Conservation (phyloP, 2,888 invertebrate genomes). For the Perizoma affinitatum region DNA sequence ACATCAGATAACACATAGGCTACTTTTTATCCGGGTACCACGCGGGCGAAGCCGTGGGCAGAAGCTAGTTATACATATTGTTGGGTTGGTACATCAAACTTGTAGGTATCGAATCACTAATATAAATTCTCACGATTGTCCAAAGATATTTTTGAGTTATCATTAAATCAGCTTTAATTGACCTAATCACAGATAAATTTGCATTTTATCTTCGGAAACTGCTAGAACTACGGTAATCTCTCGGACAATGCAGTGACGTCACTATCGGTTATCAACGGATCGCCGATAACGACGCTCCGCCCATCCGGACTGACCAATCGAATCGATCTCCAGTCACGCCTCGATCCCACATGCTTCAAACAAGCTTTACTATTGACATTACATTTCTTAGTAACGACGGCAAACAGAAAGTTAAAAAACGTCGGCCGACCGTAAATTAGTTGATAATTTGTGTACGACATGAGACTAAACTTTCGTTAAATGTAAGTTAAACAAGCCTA, state of each 20-base stretch:
- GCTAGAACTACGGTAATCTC: slow-evolving; percentile 20
- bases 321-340: slow-evolving; percentile 69
- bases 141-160: slow-evolving; percentile 19
- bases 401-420: slow-evolving; percentile 55
- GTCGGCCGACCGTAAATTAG: slow-evolving; percentile 74
- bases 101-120: not conserved
- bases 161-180: slow-evolving; percentile 27
- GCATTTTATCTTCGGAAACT: slow-evolving; percentile 31
- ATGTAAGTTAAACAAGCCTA: slow-evolving; percentile 79
- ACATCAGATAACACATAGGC: too few species aligned
- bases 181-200: slow-evolving; percentile 20
- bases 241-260: slow-evolving; percentile 47
- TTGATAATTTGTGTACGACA: slow-evolving; percentile 81
- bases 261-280: slow-evolving; percentile 59
- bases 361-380: slow-evolving; percentile 21
- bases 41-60: too few species aligned
- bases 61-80: too few species aligned
- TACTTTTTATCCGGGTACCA: too few species aligned
- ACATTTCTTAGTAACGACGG: slow-evolving; percentile 38
- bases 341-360: slow-evolving; percentile 29
- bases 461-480: slow-evolving; percentile 78
- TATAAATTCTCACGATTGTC: slow-evolving; percentile 20
- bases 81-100: not conserved
- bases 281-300: slow-evolving; percentile 68
- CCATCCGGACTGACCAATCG: slow-evolving; percentile 72